These are phyloP conservation scores for Antrozous pallidus DNA, from an alignment of 2,797 vertebrate genomes.

Conservation along the genomic window DNA sequence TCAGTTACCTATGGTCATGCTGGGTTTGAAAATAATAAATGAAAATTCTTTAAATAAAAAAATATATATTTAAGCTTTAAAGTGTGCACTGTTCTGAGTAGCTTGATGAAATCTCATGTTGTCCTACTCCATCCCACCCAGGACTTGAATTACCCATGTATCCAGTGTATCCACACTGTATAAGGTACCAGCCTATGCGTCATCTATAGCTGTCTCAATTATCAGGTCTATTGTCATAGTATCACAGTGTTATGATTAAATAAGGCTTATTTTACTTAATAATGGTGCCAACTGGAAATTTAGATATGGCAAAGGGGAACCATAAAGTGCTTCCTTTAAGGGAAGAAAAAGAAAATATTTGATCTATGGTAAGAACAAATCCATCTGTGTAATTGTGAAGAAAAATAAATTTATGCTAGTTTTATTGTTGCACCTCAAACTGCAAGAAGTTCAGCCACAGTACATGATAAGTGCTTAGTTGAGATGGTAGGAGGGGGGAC, in stretches of 20 bases:
- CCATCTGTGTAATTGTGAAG: background rate
- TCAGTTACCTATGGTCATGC: background rate
- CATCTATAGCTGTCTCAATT: background rate
- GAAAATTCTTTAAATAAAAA: background rate
- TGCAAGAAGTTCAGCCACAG: background rate
- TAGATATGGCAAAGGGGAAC: background rate
- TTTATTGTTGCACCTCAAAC: background rate
- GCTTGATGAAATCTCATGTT: background rate
- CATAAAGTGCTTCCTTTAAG: background rate
- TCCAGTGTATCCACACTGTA: background rate
- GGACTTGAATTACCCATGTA: background rate
- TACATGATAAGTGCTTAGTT: background rate
- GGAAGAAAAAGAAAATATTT: background rate
- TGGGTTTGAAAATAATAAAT: background rate
- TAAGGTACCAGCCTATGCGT: background rate
- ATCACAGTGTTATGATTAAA: background rate
- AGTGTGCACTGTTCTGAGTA: background rate
- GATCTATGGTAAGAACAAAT: background rate
- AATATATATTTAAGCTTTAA: background rate
- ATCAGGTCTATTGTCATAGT: background rate
- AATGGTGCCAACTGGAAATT: background rate
- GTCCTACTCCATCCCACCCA: background rate
- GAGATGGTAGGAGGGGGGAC: fast-evolving
- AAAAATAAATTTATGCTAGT: background rate
- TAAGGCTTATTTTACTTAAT: background rate